These are phyloP conservation scores for Ctena decussata DNA, from an alignment of 2,888 invertebrate species.

Conservation along the genomic window DNA sequence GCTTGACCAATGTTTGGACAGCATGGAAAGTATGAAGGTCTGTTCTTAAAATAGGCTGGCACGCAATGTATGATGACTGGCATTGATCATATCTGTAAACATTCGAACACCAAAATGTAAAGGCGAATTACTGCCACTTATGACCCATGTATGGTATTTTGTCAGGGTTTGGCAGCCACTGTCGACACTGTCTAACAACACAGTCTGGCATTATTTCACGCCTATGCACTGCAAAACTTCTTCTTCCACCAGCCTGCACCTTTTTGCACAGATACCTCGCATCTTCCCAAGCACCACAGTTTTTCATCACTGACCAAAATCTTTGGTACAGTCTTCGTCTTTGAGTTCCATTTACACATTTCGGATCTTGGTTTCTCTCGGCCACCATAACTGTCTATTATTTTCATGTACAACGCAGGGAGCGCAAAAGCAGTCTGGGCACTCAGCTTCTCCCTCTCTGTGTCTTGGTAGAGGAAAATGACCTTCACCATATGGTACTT, in stretches of 20 bases:
- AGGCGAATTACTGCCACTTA: constrained; percentile 19
- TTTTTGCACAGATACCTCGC: not conserved
- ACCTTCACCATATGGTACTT: not conserved
- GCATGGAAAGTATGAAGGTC: no score
- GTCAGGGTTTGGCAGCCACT: constrained; percentile 18
- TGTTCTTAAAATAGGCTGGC: no score
- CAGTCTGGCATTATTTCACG: constrained; percentile 28
- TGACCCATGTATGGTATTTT: constrained; percentile 9
- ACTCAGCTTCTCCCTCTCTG: not conserved
- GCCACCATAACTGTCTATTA: not conserved
- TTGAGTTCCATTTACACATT: not conserved
- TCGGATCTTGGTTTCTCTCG: not conserved
- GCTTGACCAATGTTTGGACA: no score
- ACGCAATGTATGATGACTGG: no score
- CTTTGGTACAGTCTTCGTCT: not conserved
- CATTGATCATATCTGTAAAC: no score
- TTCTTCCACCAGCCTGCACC: not conserved
- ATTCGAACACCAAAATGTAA: no score
- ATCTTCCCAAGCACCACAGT: constrained; percentile 20
- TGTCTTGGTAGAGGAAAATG: not conserved
- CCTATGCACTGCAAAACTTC: not conserved
- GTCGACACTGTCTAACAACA: constrained; percentile 13
- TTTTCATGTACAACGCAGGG: not conserved
- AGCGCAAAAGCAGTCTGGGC: not conserved
- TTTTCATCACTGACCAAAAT: constrained; percentile 12